These are phyloP conservation scores for Microcebus ravelobensis DNA, from an alignment of 2,113 vertebrate genomes.

Conservation along the genomic window DNA sequence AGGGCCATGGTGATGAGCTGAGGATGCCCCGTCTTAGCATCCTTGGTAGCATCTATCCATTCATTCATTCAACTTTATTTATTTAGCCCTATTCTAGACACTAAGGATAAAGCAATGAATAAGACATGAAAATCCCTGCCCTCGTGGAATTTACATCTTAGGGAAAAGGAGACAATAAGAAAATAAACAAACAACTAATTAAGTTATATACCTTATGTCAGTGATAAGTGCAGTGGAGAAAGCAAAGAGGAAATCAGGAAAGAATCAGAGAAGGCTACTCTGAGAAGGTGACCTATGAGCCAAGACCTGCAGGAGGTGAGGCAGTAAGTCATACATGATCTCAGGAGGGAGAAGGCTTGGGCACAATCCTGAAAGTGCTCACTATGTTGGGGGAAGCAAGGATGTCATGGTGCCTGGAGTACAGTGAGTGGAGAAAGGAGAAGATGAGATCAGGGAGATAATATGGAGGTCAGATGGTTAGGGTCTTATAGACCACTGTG, in stretches of 20 bases:
- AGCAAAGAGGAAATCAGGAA: neutral
- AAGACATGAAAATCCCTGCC: neutral
- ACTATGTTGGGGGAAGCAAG: neutral
- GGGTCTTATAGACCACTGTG: neutral
- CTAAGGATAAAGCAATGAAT: neutral
- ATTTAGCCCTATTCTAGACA: neutral
- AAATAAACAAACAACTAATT: neutral
- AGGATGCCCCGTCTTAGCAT: neutral
- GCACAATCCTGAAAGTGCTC: neutral
- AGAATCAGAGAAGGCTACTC: neutral
- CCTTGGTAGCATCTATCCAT: neutral
- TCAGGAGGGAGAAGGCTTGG: neutral
- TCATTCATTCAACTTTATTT: neutral
- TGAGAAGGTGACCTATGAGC: neutral
- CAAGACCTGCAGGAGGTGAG: neutral
- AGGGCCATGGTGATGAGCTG: neutral
- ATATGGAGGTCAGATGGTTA: neutral
- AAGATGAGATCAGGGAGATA: neutral
- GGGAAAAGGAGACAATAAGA: neutral
- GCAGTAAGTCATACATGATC: neutral
- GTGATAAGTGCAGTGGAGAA: neutral
- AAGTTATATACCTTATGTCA: neutral
- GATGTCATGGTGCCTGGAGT: neutral
- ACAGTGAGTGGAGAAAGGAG: neutral
- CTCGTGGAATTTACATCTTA: neutral